A percentile compares a stretch with the other conserved stretches of the same genome.
Conservation (phyloP, 2,113 vertebrate species). For the Plestiodon gilberti region DNA sequence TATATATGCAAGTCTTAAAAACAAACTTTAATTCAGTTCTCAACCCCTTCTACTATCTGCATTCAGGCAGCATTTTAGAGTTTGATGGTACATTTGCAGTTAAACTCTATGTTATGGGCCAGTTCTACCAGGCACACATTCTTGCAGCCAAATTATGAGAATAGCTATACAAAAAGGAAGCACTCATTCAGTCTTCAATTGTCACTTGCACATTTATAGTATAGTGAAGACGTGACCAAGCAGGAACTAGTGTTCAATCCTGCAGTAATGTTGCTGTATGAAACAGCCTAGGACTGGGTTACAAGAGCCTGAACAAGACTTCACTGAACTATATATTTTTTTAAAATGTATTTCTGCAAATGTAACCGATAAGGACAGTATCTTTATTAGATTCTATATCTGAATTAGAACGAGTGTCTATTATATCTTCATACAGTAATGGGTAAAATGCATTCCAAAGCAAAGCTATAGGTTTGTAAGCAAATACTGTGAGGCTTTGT, state of each 20-base stretch:
- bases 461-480: constrained; percentile 50
- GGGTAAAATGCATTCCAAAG: constrained; percentile 59
- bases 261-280: neutral
- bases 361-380: neutral
- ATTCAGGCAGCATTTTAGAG: neutral
- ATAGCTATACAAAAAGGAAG: neutral
- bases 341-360: neutral
- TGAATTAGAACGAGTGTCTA: constrained; percentile 66
- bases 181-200: neutral
- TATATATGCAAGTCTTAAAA: neutral
- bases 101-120: neutral
- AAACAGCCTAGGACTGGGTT: neutral
- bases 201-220: neutral
- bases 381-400: constrained; percentile 46
- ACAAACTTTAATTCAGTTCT: neutral
- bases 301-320: neutral
- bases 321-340: neutral
- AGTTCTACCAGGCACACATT: neutral
- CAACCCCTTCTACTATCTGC: neutral
- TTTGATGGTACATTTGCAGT: neutral
- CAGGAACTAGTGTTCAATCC: neutral
- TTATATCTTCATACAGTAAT: constrained; percentile 56
- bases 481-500: constrained; percentile 62
- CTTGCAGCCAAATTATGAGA: neutral
- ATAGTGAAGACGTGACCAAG: neutral